Base-by-base conservation (phyloP, 2,888 invertebrate genomes). In the Acleris holmiana region DNA sequence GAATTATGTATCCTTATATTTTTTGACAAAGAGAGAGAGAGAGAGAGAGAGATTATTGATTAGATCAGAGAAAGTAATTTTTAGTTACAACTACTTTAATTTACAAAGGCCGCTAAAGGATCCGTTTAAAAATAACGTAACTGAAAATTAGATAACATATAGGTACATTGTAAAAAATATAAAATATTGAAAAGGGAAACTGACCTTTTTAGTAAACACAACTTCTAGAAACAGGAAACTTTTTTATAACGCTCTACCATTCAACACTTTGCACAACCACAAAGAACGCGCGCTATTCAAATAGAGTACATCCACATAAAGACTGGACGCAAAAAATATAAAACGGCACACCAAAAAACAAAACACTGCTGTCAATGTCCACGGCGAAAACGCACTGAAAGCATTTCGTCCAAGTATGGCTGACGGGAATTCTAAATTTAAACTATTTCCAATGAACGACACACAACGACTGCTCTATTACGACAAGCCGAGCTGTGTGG, bases 341-440 rank as follows among this genome's bases (percentile, higher is more conserved):
- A 61, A 56, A 57, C 63, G 55, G 66, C 70, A 71, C 69, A 69
- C 70, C 70, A 74, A 76, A 69, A 73, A 75, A 74, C 64, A 68
- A 60, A 74, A 71, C 69, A 73, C 72, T 75, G 75, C 80, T 78
- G 79, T 78, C 77, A 80, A 83, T 79, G 82, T 80, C 75, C 79
- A 79, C 77, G 71, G 75, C 75, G 78, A 83, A 85, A 84, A 79
- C 76, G 81, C 80, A 85, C 84, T 84, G 85, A 85, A 84, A 83
- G 82, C 85, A 88, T 89, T 87, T 85, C 78, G 72, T 82, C 88
- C 84, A 87, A 85, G 83, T 87, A 86, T 83, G 88, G 86, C 80
- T 83, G 86, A 88, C 89, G 87, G 88, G 89, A 82, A 90, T 89
- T 91, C 91, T 92, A 92, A 89, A 88, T 84, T 88, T 91, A 91